Conservation (phyloP, 2,888 invertebrate species). For the Troides aeacus region DNA sequence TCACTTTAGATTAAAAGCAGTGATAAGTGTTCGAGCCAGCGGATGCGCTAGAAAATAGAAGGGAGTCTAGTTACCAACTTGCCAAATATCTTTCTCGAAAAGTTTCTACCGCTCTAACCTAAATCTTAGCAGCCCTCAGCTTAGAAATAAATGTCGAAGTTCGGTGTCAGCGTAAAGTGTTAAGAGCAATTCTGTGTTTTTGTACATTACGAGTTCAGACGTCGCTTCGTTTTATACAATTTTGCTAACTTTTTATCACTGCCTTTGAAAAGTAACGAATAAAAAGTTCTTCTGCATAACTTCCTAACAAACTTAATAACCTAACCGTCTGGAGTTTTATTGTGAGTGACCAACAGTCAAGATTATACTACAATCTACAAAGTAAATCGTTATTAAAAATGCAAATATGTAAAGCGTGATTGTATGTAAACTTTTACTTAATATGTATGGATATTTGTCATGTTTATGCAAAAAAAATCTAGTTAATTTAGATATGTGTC, state of each 20-base stretch:
- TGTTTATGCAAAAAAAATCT: no score
- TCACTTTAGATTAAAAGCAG: not conserved
- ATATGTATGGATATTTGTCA: no score
- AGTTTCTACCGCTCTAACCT: constrained; percentile 8
- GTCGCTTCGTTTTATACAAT: not conserved
- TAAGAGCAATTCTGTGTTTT: constrained; percentile 22
- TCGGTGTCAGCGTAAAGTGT: constrained; percentile 13
- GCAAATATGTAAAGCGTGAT: no score
- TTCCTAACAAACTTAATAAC: not conserved
- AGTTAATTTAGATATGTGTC: no score
- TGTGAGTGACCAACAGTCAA: not conserved
- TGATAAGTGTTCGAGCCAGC: not conserved
- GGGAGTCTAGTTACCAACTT: not conserved
- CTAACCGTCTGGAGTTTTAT: not conserved
- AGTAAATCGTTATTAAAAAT: no score
- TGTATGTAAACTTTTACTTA: no score
- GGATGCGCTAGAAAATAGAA: not conserved
- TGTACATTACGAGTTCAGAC: constrained; percentile 1
- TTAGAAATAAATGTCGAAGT: constrained; percentile 12
- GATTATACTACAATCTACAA: not conserved
- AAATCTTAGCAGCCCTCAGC: constrained; percentile 6
- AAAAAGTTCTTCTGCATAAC: not conserved
- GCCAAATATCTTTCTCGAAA: not conserved
- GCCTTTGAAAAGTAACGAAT: not conserved
- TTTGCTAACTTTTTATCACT: not conserved